Conservation (phyloP, 2,113 vertebrate species). For the Ictidomys tridecemlineatus region DNA sequence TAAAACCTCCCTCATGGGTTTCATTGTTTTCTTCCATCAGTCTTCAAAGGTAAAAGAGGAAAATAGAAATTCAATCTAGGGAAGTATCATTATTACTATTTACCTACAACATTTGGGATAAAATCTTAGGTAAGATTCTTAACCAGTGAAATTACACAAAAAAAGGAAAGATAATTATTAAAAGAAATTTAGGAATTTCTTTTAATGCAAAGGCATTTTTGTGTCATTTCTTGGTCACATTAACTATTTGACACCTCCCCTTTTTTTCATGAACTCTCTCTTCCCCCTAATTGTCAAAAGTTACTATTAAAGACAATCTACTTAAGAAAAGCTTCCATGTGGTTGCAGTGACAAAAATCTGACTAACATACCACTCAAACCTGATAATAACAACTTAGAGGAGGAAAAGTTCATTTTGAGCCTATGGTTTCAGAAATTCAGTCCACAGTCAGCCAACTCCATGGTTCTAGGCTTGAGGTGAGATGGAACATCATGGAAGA, state of each 20-base stretch:
- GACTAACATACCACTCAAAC: background rate
- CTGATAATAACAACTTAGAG: too few relatives aligned
- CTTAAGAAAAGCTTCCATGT: background rate
- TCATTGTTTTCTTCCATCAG: constrained; percentile 49
- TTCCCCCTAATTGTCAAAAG: background rate
- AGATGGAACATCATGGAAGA: too few relatives aligned
- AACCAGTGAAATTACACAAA: background rate
- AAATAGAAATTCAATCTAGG: background rate
- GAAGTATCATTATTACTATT: background rate
- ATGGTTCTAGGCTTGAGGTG: too few relatives aligned
- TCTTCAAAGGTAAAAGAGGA: background rate
- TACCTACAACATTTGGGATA: background rate
- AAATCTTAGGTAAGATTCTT: background rate
- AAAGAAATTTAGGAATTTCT: background rate
- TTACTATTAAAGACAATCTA: background rate
- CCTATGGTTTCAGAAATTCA: too few relatives aligned
- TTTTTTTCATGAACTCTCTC: background rate
- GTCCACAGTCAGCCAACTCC: too few relatives aligned
- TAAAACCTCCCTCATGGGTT: background rate
- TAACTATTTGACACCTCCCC: background rate
- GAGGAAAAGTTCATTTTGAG: too few relatives aligned
- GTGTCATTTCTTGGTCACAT: background rate
- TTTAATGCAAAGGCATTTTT: background rate
- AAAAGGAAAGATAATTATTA: background rate
- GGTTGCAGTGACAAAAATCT: too few relatives aligned